Conservation (phyloP, 1,140 invertebrate species). For the Habropoda laboriosa region DNA sequence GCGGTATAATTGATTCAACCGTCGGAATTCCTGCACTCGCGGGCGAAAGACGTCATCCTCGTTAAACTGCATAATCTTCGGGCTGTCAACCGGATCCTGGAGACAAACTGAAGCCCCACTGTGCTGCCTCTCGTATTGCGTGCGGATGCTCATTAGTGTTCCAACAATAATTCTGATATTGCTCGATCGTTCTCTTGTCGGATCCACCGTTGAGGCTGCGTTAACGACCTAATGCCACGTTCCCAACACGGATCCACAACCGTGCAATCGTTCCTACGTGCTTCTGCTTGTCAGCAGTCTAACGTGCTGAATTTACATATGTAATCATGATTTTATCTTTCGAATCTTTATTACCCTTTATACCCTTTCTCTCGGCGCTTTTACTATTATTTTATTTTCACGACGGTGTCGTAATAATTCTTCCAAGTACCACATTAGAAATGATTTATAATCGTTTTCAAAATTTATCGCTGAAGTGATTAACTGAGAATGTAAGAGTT, state of each 20-base stretch:
- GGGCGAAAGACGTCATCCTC: background rate
- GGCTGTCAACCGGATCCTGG: background rate
- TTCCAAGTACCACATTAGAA: no score
- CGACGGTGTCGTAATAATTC: no score
- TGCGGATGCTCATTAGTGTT: conserved; percentile 25
- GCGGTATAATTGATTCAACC: background rate
- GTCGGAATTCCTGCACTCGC: background rate
- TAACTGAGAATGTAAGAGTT: no score
- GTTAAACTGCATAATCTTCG: conserved; percentile 13
- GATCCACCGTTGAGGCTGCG: background rate
- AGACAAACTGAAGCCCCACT: background rate
- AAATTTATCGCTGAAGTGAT: no score
- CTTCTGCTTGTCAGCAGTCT: background rate
- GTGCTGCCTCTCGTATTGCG: background rate
- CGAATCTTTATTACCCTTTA: no score
- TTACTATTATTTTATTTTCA: no score
- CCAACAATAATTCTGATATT: conserved; percentile 23
- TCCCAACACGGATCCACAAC: background rate
- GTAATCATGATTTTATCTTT: background rate
- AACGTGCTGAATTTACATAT: background rate
- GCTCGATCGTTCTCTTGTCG: background rate
- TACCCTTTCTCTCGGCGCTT: no score
- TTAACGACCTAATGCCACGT: background rate
- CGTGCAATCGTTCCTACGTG: background rate
- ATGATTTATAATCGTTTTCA: no score